Conservation (phyloP, 2,797 vertebrate genomes). For the Eremophila alpestris region DNA sequence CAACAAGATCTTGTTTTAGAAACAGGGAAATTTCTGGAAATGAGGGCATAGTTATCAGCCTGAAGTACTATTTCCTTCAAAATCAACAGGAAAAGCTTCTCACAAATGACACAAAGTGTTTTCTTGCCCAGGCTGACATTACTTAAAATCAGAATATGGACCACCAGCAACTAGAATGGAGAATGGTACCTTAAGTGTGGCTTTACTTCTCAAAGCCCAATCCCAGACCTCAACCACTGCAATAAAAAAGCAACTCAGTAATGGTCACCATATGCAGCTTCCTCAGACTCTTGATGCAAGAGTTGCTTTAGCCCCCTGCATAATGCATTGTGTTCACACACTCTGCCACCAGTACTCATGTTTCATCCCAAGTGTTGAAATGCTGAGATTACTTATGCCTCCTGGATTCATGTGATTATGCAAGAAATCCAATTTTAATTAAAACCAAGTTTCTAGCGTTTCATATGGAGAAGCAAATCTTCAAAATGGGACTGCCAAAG, state of each 20-base stretch:
- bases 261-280: not conserved
- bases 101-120: not conserved
- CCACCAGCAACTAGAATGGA: not conserved
- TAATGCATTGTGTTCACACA: not conserved
- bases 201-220: not conserved
- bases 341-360: not conserved
- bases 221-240: not conserved
- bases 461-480: not conserved
- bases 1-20: not conserved
- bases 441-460: not conserved
- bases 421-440: not conserved
- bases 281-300: not conserved
- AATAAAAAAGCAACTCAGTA: not conserved
- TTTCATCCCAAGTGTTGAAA: not conserved
- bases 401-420: not conserved
- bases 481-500: not conserved
- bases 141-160: not conserved
- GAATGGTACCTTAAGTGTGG: not conserved
- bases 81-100: conserved; percentile 6
- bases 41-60: not conserved
- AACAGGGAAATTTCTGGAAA: not conserved
- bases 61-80: not conserved
- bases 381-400: not conserved
- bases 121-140: not conserved
- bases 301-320: not conserved